Base-by-base conservation (phyloP, 2,797 vertebrate species). In the Sebastolobus alascanus region DNA sequence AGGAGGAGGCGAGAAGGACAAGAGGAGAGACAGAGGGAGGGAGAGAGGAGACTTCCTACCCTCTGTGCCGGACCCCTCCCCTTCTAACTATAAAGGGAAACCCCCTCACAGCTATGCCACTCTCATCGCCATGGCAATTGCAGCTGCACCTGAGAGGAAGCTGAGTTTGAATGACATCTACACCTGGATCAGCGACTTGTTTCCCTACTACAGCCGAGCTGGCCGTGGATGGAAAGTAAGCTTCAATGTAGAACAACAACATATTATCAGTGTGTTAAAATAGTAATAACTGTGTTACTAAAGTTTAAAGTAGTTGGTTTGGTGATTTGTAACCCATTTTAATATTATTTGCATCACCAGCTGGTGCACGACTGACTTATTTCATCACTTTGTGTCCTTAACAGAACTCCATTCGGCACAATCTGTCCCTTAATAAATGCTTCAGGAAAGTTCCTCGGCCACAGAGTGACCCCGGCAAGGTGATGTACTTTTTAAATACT, bases 381-480 rank as follows among this genome's bases (percentile, higher is more conserved):
- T 20, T 73, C 8, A 31, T 43, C 0, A 29, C 50, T 64, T 50
- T 79, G n/a, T 83, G n/a, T 61, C 14, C 18, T 79, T 16, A 66
- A 70, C 94, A 99, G 98, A 99, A 99, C 92, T 99, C 98, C 74
- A 99, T 99, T 90, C 96, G 98, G n/a, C 98, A 99, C 81, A 99
- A 99, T 89, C 96, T 99, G 73, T 99, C 98, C 25, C 96, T 99
- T 54, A 99, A 99, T 92, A 99, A 99, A 93, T 99, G 97, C 93
- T 99, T 99, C 94, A 95, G 97, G 92, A 99, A 99, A 94, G 97
- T 99, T 90, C 98, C 98, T 88, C 96, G 98, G 67, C 98, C 98
- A 0, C 97, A 98, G 75, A 98, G 94, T 33, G 97, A 99, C 93
- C 98, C 98, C 20, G 98, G 98, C 76, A 99, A 99, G 97, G 98